A percentile compares a stretch with the other conserved stretches of the same genome.
phyloP scores from a whole-genome alignment of 2,113 vertebrate genomes.

The Apodemus speciosus region DNA sequence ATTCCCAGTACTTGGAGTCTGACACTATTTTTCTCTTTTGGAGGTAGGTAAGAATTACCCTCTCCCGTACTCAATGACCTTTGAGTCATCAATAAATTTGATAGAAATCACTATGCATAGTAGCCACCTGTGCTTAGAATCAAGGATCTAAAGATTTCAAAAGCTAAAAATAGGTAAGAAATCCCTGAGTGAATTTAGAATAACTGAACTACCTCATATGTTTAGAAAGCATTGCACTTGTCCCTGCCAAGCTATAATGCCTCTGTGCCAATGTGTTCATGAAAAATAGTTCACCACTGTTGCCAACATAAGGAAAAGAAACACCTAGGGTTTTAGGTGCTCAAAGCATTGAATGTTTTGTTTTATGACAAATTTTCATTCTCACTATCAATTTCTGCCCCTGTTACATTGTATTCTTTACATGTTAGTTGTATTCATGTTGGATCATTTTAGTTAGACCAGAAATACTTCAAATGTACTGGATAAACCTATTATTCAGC shows the following conservation, averaged over 20 bases:
- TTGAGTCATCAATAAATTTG: background rate
- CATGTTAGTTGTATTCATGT: background rate
- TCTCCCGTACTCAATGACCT: too few species aligned
- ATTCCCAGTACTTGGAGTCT: background rate
- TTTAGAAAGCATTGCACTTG: background rate
- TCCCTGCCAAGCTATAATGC: background rate
- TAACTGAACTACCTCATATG: background rate
- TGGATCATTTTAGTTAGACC: background rate
- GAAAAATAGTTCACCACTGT: background rate
- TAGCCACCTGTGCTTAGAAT: background rate
- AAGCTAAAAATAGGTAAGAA: background rate
- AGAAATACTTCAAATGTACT: background rate
- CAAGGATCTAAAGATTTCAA: background rate
- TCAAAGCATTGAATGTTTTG: constrained; percentile 6
- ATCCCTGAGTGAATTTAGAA: background rate
- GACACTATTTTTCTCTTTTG: constrained; percentile 1
- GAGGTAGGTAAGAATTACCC: background rate
- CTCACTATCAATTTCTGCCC: background rate
- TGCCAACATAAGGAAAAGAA: background rate
- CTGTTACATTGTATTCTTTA: background rate
- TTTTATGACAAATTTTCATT: constrained; percentile 16
- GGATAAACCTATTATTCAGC: background rate
- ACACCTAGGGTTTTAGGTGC: background rate
- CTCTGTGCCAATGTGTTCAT: background rate
- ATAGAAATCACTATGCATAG: background rate